Base-by-base conservation (phyloP, 2,113 vertebrate species). In the Ailurus styani region DNA sequence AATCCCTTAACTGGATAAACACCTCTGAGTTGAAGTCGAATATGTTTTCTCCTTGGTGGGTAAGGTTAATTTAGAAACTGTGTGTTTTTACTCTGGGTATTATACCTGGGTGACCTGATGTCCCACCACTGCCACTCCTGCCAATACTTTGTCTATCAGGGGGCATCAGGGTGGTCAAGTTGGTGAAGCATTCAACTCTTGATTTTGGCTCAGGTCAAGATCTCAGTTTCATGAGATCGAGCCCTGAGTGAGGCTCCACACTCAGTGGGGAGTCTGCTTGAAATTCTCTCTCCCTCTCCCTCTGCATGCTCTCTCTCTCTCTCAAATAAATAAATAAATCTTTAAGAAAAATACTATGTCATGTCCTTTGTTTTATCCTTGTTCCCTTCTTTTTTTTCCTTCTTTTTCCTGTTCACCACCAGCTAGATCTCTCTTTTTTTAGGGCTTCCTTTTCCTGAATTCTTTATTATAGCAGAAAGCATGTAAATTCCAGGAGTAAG, bases 1-100 rank as follows among this genome's bases (percentile, higher is more conserved):
- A 75, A 82, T 50, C 5, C n/a, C 47, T 82, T 75, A 89, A 70
- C 40, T 47, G 68, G 6, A 82, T 75, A 81, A 52, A 94, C 45
- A 93, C 17, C 47, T 12, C 12, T 40, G 12, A 75, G 14, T 77
- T 66, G 83, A 68, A 96, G 54, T 45, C 47, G 45, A 82, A 45
- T 3, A 5, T 42, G 20, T 34, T 64, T 95, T 87, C 64, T 93
- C 66, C 40, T 73, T n/a, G 37, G 23, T 97, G 75, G 37, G 47
- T 94, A 79, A 78, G 37, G 34, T 88, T 82, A 95, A 78, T 70
- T 96, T 54, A 86, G 77, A 88, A 96, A 93, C 23, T 79, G 4
- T 31, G 55, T 47, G 29, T 21, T 84, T 93, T 83, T 55, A 87
- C 23, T 81, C 55, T 40, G n/a, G 1, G 21, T 70, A 60, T 50